Evolutionary conservation across 2,797 vertebrate genomes (phyloP).

Genomic region (Halcyon smyrnensis): DNA sequence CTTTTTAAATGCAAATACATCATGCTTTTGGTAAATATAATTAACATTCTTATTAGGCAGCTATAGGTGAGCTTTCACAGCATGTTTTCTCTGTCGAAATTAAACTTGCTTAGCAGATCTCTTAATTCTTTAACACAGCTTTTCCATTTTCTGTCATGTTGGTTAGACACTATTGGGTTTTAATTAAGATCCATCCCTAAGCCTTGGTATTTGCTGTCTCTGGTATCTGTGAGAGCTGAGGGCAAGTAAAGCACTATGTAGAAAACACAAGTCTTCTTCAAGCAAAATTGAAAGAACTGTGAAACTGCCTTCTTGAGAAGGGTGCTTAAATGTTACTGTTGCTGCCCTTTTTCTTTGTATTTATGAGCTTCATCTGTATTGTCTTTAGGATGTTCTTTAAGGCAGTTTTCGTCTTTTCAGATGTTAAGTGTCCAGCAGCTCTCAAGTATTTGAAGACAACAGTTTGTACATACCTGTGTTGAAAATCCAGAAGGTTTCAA

Average conservation of each 20-base stretch:
- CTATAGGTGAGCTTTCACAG: background rate
- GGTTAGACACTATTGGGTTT: background rate
- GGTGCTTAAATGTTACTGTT: background rate
- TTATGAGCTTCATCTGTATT: background rate
- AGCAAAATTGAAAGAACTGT: background rate
- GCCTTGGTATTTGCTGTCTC: background rate
- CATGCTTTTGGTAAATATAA: background rate
- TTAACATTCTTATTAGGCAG: background rate
- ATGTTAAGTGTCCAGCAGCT: background rate
- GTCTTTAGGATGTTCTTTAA: background rate
- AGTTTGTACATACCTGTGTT: background rate
- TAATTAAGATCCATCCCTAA: background rate
- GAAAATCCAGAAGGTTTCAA: background rate
- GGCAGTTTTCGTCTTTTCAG: background rate
- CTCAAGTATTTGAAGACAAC: background rate
- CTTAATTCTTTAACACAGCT: background rate
- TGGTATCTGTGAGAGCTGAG: background rate
- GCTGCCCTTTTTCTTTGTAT: background rate
- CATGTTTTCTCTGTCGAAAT: background rate
- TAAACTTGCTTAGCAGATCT: background rate
- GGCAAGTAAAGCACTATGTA: background rate
- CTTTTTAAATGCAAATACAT: background rate
- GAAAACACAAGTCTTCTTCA: background rate
- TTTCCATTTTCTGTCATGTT: background rate
- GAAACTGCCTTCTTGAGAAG: background rate